Base-by-base conservation (phyloP, 2,888 invertebrate species). In the Meghimatium bilineatum region DNA sequence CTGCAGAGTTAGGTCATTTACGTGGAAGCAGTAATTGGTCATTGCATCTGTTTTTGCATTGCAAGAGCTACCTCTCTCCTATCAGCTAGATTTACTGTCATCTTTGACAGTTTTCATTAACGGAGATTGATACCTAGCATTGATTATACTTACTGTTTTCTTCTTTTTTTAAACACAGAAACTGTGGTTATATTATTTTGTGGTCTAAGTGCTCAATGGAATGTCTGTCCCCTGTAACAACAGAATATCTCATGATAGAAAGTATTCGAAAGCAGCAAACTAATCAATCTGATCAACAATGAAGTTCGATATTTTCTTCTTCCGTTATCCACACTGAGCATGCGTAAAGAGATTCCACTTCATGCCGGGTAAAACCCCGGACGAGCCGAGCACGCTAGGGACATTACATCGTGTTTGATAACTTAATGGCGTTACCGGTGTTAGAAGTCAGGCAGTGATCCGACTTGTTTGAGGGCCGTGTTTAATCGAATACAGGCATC, bases 401-500 rank as follows among this genome's bases (percentile, higher is more conserved):
- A 67, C 52, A 72, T 56, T 72, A 75, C 75, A 82, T 76, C 83
- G 78, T 83, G 83, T 83, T 83, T 83, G 83, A 71, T 79, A 77
- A 79, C 76, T 44, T 83, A 83, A 83, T 83, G 83, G 79, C 77
- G 83, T 83, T 83, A 82, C 75, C 56, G 75, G 82, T 60, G 82
- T 76, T 82, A 82, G 82, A 76, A 82, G 82, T 82, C 82, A 82
- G 75, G 44, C 66, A 38, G 75, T 82, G 85, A 86, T 75, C 76
- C 83, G 77, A 63, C 82, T 63, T 87, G 85, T 87, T 87, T 87
- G 86, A 63, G 74, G 84, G 83, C 63, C 84, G 82, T 86, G 86
- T 85, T 85, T 88, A 89, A 89, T 88, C 88, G 87, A 88, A 88
- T 89, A 88, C 88, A 87, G 86, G 84, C 87, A 84, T 86, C 88